Conservation (phyloP, 2,113 vertebrate genomes). For the Centropus unirufus region DNA sequence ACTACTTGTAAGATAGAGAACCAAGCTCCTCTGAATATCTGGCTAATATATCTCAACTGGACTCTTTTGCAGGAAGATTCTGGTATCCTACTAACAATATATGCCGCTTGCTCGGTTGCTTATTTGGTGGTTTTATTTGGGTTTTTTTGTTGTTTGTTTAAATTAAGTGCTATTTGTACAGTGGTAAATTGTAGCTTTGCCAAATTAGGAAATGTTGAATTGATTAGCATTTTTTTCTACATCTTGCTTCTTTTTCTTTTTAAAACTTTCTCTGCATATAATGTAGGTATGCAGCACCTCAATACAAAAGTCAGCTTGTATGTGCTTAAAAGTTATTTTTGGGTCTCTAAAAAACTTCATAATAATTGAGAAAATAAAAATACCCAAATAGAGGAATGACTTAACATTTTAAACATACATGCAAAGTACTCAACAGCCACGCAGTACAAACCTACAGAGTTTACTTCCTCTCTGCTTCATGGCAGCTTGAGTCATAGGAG, state of each 20-base stretch:
- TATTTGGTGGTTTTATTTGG: neutral
- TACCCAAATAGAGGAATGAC: conserved; percentile 23
- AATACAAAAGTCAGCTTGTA: neutral
- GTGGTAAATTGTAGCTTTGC: neutral
- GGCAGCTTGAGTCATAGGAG: neutral
- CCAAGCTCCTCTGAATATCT: neutral
- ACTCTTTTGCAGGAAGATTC: neutral
- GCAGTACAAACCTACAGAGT: neutral
- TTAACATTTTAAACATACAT: neutral
- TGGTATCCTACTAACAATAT: neutral
- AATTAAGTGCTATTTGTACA: neutral
- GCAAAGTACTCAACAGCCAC: neutral
- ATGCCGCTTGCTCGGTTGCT: neutral
- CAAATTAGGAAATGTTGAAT: neutral
- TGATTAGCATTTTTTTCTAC: neutral
- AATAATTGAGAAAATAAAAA: conserved; percentile 29
- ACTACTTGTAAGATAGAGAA: neutral
- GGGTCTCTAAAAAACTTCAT: neutral
- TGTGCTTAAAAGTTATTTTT: neutral
- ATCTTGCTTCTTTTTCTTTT: neutral
- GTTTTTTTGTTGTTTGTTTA: neutral
- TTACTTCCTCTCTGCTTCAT: neutral
- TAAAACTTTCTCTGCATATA: neutral
- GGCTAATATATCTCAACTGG: neutral
- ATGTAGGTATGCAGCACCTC: neutral